Evolutionary conservation across 2,888 invertebrate species (phyloP).

Genomic region (Mesodorylaimus sp.): DNA sequence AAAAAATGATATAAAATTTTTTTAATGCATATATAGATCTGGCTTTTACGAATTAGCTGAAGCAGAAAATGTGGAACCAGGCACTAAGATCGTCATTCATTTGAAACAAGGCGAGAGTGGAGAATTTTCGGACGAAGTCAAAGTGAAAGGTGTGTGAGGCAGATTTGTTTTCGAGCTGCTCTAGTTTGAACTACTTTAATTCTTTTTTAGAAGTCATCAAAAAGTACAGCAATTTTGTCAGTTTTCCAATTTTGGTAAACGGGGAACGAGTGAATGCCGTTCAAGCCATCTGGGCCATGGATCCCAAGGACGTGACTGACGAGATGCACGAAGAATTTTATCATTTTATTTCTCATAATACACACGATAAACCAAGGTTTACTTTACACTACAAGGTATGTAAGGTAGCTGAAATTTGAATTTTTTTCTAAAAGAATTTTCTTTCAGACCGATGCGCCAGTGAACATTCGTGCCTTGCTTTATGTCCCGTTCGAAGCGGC

Average conservation of each 20-base stretch:
- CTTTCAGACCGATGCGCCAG: constrained; percentile 55
- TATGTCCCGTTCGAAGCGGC: constrained; percentile 87
- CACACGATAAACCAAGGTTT: constrained; percentile 70
- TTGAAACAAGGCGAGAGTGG: constrained; percentile 63
- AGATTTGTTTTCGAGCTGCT: not conserved
- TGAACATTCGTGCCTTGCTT: constrained; percentile 69
- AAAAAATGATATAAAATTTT: not conserved
- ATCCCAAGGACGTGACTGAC: constrained; percentile 61
- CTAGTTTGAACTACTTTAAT: not conserved
- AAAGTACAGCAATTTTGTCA: constrained; percentile 93
- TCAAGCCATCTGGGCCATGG: constrained; percentile 77
- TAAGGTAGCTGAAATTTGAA: not conserved
- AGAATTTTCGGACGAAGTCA: constrained; percentile 69
- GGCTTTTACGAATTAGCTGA: constrained; percentile 73
- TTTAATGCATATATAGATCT: constrained; percentile 39
- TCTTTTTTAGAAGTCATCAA: constrained; percentile 51
- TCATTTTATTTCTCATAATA: constrained; percentile 54
- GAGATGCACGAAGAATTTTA: constrained; percentile 85
- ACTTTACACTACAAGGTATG: constrained; percentile 59
- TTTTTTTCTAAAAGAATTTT: not conserved
- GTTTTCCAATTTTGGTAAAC: constrained; percentile 74
- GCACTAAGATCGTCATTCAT: constrained; percentile 79
- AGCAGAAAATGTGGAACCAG: constrained; percentile 60
- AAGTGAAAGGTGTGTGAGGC: constrained; percentile 46
- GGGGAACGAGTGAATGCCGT: constrained; percentile 70